Percentiles rank a stretch among this genome's conserved stretches.
These are phyloP conservation scores for Heliconius ethilla DNA, from an alignment of 2,888 invertebrate genomes.

Conservation along the genomic window DNA sequence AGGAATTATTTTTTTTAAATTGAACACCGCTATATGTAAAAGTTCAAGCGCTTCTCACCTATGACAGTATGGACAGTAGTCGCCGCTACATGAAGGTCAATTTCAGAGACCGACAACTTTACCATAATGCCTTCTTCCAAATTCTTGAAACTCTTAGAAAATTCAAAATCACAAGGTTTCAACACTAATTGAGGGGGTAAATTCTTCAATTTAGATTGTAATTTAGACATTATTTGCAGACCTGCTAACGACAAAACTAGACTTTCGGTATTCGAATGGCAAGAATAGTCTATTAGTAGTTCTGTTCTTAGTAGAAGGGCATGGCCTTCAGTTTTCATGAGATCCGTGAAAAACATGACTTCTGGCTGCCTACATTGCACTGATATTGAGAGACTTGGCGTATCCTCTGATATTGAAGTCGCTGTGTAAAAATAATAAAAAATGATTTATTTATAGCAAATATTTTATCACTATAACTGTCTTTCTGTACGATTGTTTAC, in stretches of 20 bases:
- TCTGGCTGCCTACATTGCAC: constrained; percentile 89
- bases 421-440: constrained; percentile 58
- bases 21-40: background rate
- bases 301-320: constrained; percentile 86
- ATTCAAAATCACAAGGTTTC: constrained; percentile 87
- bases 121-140: constrained; percentile 86
- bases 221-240: constrained; percentile 80
- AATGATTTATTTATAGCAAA: background rate
- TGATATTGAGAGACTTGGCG: constrained; percentile 85
- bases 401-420: constrained; percentile 73
- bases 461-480: background rate
- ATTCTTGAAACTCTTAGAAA: constrained; percentile 83
- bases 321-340: constrained; percentile 83
- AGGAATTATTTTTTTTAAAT: background rate
- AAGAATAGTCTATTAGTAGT: constrained; percentile 86
- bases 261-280: constrained; percentile 84
- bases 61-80: constrained; percentile 87
- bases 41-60: constrained; percentile 62
- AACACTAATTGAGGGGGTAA: constrained; percentile 83
- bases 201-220: constrained; percentile 78
- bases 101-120: constrained; percentile 84
- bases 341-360: constrained; percentile 87
- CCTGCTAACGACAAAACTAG: constrained; percentile 79
- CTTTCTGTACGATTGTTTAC: too few relatives aligned
- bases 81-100: constrained; percentile 87